Percentiles rank a stretch among this genome's conserved stretches.
These are phyloP conservation scores for Barypeithes pellucidus DNA, from an alignment of 2,888 invertebrate genomes.

Conservation along the genomic window DNA sequence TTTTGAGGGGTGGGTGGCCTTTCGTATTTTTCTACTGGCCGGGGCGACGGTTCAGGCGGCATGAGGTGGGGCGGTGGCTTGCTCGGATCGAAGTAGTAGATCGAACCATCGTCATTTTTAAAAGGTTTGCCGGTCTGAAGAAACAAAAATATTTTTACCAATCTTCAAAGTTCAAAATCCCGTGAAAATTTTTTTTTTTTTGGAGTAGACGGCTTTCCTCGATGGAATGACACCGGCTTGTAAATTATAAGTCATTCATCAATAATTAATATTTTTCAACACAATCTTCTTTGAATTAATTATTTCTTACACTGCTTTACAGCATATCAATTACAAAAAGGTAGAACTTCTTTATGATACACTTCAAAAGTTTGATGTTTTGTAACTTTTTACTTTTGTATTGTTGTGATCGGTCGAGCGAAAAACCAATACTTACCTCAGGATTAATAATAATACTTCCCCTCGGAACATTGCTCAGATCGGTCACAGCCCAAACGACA, in stretches of 20 bases:
- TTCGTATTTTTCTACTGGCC: slow-evolving; percentile 21
- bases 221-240: no score
- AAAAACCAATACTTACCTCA: slow-evolving; percentile 69
- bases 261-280: no score
- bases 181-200: no score
- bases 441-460: slow-evolving; percentile 94
- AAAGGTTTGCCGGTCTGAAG: slow-evolving; percentile 81
- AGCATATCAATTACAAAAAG: no score
- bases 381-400: neutral
- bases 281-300: no score
- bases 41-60: slow-evolving; percentile 37
- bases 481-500: slow-evolving; percentile 92
- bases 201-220: no score
- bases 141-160: slow-evolving; percentile 53
- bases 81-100: slow-evolving; percentile 85
- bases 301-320: no score
- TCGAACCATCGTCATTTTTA: slow-evolving; percentile 82
- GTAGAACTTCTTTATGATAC: no score
- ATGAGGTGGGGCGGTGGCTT: slow-evolving; percentile 75
- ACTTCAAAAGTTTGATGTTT: no score
- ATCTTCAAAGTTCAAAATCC: neutral
- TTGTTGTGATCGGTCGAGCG: neutral
- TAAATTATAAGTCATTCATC: no score
- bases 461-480: slow-evolving; percentile 87
- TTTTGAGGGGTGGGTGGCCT: slow-evolving; percentile 26